phyloP scores from a whole-genome alignment of 2,888 invertebrate species.

The Mesodorylaimus sp. region DNA sequence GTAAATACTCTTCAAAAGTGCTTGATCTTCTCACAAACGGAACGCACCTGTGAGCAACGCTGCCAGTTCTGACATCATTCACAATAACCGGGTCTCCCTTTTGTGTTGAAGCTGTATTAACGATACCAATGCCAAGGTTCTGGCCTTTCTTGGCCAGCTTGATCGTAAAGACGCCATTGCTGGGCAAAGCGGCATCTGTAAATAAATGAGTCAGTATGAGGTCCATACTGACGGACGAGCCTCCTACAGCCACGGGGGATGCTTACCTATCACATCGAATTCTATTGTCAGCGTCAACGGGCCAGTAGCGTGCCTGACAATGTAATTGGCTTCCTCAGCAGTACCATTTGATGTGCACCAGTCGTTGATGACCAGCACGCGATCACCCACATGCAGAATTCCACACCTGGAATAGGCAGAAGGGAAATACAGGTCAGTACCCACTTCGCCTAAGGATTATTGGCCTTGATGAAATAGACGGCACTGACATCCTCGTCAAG shows the following conservation, averaged over 20 bases:
- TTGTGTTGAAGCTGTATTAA: slow-evolving; percentile 25
- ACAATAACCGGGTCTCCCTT: slow-evolving; percentile 55
- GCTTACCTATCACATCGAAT: slow-evolving; percentile 35
- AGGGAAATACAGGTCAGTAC: no score
- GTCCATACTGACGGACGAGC: no score
- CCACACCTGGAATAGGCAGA: slow-evolving; percentile 42
- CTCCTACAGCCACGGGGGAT: no score
- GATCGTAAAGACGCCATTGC: slow-evolving; percentile 72
- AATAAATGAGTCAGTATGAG: neutral
- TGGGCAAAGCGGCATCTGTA: slow-evolving; percentile 64
- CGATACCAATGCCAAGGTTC: slow-evolving; percentile 65
- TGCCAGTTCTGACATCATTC: slow-evolving; percentile 69
- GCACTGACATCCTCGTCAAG: no score
- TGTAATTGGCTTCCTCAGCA: slow-evolving; percentile 30
- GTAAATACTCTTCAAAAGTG: neutral
- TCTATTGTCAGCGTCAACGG: slow-evolving; percentile 31
- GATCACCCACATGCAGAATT: slow-evolving; percentile 66
- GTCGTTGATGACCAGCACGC: slow-evolving; percentile 53
- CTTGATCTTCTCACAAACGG: no score
- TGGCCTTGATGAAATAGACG: no score
- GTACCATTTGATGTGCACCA: slow-evolving; percentile 28
- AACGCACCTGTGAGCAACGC: slow-evolving; percentile 56
- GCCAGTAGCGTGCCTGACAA: slow-evolving; percentile 26
- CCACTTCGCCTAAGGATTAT: no score
- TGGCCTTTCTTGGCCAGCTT: slow-evolving; percentile 50